Evolutionary conservation across 2,888 invertebrate genomes (phyloP), one percentile per base, ranked within the genome.

Genomic region (Amiota communis): DNA sequence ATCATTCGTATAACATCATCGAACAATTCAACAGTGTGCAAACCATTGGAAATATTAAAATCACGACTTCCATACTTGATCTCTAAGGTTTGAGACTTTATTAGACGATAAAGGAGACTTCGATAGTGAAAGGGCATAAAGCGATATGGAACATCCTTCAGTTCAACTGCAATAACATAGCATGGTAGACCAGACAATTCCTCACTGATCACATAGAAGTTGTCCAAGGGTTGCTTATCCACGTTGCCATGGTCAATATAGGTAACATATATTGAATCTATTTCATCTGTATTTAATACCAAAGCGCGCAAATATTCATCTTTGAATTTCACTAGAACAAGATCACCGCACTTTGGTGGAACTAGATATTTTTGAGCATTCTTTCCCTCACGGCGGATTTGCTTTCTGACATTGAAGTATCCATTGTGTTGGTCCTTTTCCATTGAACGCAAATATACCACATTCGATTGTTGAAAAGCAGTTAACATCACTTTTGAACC

Each of bases 171-270:
- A 2, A 86, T 64, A 4, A 86, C 83, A 69, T 85, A 82, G 8
- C 87, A 81, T 0, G 86, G 86, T 56, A 86, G 73, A 4, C 72
- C 70, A 4, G 79, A 74, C 46, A 86, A 78, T 61, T 83, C 73
- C 0, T 65, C 69, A 2, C 83, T 85, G 4, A 87, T 85, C 65
- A 84, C 80, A 59, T 81, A 80, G 1, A 89, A 80, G 46, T 83
- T 77, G 1, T 81, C 80, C 13, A 86, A 72, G 6, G 79, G 72
- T 57, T 84, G 80, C 1, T 77, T 36, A 72, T 88, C 89, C 15
- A 86, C 75, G 75, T 85, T 89, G 1, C 89, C 89, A 72, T 82
- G 88, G 72, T 89, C 89, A 11, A 89, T 78, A 59, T 85, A 87
- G 13, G 87, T 80, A 12, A 89, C 73, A 57, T 79, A 79, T 12